Conservation (phyloP, 2,888 invertebrate species). For the Cantharis rufa region DNA sequence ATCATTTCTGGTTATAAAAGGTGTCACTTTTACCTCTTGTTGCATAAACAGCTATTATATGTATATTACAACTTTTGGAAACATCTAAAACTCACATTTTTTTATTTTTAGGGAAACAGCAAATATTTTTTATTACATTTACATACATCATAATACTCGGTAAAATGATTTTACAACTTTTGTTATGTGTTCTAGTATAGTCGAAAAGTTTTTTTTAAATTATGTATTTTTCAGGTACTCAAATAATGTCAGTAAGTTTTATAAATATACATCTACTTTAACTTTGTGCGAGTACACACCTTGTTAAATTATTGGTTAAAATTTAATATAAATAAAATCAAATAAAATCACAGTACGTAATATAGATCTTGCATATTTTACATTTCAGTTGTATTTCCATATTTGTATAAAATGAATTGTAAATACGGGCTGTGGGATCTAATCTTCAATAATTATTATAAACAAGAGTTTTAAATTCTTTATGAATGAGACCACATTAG, state of each 20-base stretch:
- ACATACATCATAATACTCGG: neutral
- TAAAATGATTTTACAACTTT: neutral
- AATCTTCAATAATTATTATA: too few species aligned
- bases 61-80: neutral
- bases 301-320: neutral
- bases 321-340: neutral
- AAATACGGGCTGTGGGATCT: too few species aligned
- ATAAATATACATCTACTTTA: neutral
- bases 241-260: neutral
- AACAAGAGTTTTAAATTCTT: too few species aligned
- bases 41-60: too few species aligned
- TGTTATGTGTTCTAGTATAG: neutral
- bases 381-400: neutral
- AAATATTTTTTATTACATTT: neutral
- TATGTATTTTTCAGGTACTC: neutral
- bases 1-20: too few species aligned
- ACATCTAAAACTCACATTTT: neutral
- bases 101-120: neutral
- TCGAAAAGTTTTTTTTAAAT: neutral
- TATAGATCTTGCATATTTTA: too few species aligned
- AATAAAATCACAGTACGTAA: too few species aligned
- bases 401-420: too few species aligned
- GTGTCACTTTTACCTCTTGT: too few species aligned
- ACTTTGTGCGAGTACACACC: neutral
- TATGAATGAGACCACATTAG: too few species aligned